Percentiles rank a stretch among this genome's conserved stretches.
These are phyloP conservation scores for Dilophus febrilis DNA, from an alignment of 2,888 invertebrate species.

Conservation along the genomic window DNA sequence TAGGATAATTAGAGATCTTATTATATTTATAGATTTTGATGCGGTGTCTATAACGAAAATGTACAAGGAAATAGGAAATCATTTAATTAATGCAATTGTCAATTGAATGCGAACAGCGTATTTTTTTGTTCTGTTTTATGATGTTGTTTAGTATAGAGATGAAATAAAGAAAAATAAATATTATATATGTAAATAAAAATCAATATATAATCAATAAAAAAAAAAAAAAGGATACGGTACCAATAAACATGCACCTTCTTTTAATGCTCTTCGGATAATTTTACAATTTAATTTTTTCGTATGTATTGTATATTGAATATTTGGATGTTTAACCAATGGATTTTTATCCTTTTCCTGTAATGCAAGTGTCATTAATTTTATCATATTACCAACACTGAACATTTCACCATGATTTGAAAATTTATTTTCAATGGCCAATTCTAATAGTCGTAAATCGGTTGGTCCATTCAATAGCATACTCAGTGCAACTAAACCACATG, in stretches of 20 bases:
- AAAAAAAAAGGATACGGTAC: slow-evolving; percentile 35
- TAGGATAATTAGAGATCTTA: no score
- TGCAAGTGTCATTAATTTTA: slow-evolving; percentile 21
- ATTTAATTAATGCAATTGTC: no score
- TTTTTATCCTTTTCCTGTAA: slow-evolving; percentile 13
- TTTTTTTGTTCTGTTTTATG: no score
- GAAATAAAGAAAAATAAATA: no score
- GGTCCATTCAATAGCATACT: slow-evolving; percentile 55
- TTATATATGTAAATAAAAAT: no score
- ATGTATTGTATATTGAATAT: no score
- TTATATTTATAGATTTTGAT: no score
- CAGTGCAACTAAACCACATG: slow-evolving; percentile 77
- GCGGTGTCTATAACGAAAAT: no score
- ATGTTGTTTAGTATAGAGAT: no score
- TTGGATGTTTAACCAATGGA: neutral
- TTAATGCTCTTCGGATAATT: slow-evolving; percentile 27
- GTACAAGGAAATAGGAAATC: no score
- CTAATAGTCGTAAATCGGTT: slow-evolving; percentile 38
- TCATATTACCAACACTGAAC: slow-evolving; percentile 60
- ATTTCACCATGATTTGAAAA: slow-evolving; percentile 79
- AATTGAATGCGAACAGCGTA: no score
- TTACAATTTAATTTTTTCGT: slow-evolving; percentile 20
- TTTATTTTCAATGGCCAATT: slow-evolving; percentile 41
- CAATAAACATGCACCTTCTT: slow-evolving; percentile 28
- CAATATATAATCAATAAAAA: no score